These are phyloP conservation scores for Ennomos erosarius DNA, from an alignment of 2,888 invertebrate species.

Conservation along the genomic window DNA sequence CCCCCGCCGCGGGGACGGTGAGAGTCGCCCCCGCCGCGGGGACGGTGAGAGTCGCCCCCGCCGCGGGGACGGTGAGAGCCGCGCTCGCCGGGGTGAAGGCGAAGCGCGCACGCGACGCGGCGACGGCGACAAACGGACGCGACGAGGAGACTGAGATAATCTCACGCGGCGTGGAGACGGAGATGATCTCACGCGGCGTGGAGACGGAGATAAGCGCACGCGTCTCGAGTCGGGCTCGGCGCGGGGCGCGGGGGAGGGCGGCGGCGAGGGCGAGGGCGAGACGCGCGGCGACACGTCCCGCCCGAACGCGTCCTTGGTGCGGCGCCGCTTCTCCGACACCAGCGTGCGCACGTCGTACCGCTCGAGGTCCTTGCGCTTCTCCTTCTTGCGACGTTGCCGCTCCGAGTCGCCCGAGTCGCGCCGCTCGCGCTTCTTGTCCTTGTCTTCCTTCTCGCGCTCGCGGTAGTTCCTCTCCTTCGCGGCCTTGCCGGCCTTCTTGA, in stretches of 20 bases:
- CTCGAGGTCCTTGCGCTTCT: slow-evolving; percentile 91
- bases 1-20: too few species aligned
- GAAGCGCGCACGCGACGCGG: slow-evolving; percentile 41
- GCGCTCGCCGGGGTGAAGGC: slow-evolving; percentile 44
- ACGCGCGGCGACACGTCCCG: slow-evolving; percentile 86
- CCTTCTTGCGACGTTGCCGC: slow-evolving; percentile 71
- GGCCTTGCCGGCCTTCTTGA: slow-evolving; percentile 92
- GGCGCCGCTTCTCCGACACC: slow-evolving; percentile 88
- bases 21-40: slow-evolving; percentile 11
- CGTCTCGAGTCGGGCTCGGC: slow-evolving; percentile 37
- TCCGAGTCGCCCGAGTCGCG: slow-evolving; percentile 45
- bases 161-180: slow-evolving; percentile 42
- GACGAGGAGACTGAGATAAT: slow-evolving; percentile 6
- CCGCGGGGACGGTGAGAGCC: slow-evolving; percentile 47
- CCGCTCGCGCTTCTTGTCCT: slow-evolving; percentile 49
- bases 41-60: slow-evolving; percentile 46
- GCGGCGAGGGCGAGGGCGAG: slow-evolving; percentile 37
- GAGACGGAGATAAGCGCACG: slow-evolving; percentile 37
- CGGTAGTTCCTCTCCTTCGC: slow-evolving; percentile 88
- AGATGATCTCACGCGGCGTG: slow-evolving; percentile 40
- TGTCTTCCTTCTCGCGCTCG: slow-evolving; percentile 80
- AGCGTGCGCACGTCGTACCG: slow-evolving; percentile 93
- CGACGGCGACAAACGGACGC: slow-evolving; percentile 35
- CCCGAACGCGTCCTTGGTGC: slow-evolving; percentile 91
- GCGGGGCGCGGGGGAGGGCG: slow-evolving; percentile 39